phyloP scores from a whole-genome alignment of 2,888 invertebrate genomes.

The Doris montereyensis region DNA sequence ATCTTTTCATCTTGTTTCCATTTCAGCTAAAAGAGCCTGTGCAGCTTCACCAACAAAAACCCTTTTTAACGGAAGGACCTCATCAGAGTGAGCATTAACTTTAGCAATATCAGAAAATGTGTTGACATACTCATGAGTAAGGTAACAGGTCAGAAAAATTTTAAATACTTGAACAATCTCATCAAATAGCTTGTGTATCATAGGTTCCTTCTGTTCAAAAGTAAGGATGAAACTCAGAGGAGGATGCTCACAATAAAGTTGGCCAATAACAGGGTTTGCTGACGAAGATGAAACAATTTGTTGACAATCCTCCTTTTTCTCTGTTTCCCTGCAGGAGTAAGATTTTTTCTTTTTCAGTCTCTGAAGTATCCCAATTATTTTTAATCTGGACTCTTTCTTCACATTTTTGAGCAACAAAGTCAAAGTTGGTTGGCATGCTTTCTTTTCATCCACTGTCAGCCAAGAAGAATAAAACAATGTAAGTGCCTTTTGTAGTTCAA shows the following conservation, averaged over 20 bases:
- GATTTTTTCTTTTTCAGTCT: not conserved
- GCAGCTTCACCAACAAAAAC: not conserved
- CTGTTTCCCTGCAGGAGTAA: constrained; percentile 1
- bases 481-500: not conserved
- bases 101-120: not conserved
- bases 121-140: not conserved
- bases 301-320: not conserved
- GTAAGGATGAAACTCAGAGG: not conserved
- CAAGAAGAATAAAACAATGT: not conserved
- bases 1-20: not conserved
- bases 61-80: not conserved
- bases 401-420: not conserved
- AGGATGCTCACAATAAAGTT: constrained; percentile 9
- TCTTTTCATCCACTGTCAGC: too few species aligned
- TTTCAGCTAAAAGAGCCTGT: not conserved
- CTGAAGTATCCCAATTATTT: not conserved
- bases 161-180: not conserved
- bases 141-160: not conserved
- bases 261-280: not conserved
- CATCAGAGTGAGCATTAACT: not conserved
- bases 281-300: not conserved
- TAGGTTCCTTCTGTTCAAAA: not conserved
- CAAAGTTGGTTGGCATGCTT: not conserved
- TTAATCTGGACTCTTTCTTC: not conserved
- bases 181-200: not conserved